phyloP scores from a whole-genome alignment of 2,113 vertebrate genomes.

The Stomatorhinus ivindoensis region DNA sequence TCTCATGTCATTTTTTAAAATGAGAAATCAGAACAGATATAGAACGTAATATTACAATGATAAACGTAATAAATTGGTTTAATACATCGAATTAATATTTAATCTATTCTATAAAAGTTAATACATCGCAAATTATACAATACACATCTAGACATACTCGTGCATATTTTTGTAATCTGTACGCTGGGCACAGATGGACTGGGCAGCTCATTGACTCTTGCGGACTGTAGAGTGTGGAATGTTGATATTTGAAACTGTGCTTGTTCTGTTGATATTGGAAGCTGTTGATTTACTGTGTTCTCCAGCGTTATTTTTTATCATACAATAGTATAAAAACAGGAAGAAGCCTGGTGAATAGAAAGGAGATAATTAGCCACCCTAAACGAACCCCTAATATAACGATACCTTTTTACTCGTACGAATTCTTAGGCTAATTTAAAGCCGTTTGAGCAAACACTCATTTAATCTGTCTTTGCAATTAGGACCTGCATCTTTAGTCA shows the following conservation, averaged over 20 bases:
- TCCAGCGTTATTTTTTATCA: neutral
- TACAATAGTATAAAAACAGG: constrained; percentile 58
- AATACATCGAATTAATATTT: neutral
- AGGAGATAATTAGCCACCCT: neutral
- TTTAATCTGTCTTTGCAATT: neutral
- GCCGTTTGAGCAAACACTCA: neutral
- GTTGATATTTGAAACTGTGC: no score
- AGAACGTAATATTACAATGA: neutral
- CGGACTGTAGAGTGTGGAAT: neutral
- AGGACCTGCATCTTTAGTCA: neutral
- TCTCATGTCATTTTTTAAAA: neutral
- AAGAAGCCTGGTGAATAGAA: constrained; percentile 49
- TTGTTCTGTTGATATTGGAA: neutral
- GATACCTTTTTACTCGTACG: neutral
- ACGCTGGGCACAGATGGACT: neutral
- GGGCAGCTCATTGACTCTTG: neutral
- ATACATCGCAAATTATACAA: neutral
- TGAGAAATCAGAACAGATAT: neutral
- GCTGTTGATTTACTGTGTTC: neutral
- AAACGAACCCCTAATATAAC: neutral
- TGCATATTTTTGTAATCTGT: neutral
- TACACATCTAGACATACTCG: neutral
- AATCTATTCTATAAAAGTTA: neutral
- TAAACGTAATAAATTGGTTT: neutral
- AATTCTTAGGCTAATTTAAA: neutral